Conservation (phyloP, 2,797 vertebrate species). For the Galagoides demidoff region DNA sequence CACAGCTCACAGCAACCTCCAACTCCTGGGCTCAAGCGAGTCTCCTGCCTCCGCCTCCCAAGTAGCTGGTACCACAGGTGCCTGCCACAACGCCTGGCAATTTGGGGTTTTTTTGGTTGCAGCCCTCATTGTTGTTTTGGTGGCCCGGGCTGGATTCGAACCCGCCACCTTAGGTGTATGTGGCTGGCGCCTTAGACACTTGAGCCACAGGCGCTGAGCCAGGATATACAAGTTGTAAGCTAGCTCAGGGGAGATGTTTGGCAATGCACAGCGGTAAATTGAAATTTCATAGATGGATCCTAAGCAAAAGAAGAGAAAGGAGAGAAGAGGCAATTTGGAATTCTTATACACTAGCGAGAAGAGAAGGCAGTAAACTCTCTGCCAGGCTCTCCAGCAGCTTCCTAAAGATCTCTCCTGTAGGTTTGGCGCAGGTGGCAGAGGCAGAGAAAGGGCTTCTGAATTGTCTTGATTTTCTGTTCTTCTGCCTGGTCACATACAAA, state of each 20-base stretch:
- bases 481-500: background rate
- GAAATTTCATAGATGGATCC: background rate
- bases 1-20: too few relatives aligned
- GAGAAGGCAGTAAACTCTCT: background rate
- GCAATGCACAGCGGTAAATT: background rate
- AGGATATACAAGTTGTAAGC: background rate
- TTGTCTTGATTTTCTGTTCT: too few relatives aligned
- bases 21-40: too few relatives aligned
- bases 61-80: too few relatives aligned
- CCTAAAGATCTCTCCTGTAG: background rate
- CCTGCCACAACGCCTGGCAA: too few relatives aligned
- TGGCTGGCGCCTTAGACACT: too few relatives aligned
- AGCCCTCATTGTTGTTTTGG: too few relatives aligned
- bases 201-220: too few relatives aligned
- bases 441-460: background rate
- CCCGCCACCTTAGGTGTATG: too few relatives aligned
- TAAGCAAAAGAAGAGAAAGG: background rate
- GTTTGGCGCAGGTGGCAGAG: background rate
- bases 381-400: background rate
- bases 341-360: background rate
- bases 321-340: background rate
- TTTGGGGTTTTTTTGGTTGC: too few relatives aligned
- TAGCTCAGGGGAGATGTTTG: background rate
- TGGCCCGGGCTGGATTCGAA: too few relatives aligned
- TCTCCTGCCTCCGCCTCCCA: too few relatives aligned